Evolutionary conservation across 2,888 invertebrate genomes (phyloP), one percentile per base, ranked within the genome.

Genomic region (Torymus tubicola): DNA sequence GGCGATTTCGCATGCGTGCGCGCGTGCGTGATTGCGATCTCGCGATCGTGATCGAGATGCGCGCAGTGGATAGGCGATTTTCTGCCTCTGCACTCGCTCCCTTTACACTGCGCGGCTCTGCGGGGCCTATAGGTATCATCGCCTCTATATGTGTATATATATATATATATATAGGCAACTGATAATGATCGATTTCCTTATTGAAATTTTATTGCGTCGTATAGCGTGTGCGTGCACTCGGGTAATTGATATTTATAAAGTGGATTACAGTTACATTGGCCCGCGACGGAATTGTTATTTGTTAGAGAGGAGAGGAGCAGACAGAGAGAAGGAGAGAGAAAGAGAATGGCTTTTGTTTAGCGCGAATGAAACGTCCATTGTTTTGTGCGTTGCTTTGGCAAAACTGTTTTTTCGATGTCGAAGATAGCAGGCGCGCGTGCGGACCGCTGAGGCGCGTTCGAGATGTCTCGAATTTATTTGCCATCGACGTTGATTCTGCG

Each of bases 171-270:
- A 80, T 71, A 13, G 67, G 71, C 76, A 57, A 72, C 75, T 75
- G 82, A 82, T 82, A 79, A 82, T 77, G 79, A 79, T 82, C 82
- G 82, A 79, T 82, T 82, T 82, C 82, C 79, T 82, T 82, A 82
- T 82, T 82, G 82, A 82, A 82, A 82, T 79, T 82, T 82, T 82
- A 82, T 82, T 82, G 82, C 79, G 61, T 64, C 67, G 69, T 58
- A 42, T 31, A 55, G 58, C 52, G 24, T 5, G 24, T 24, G 21
- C 63, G 18, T 53, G 57, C 31, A 55, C 55, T 18, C 42, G 16
- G 70, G 74, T 81, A 81, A 81, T 81, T 78, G 81, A 78, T 75
- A 78, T 81, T 81, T 81, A 78, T 78, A 77, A 78, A 78, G 53
- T 68, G 73, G 69, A 81, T 71, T 78, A 78, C 81, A 74, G 81